Evolutionary conservation across 2,888 invertebrate genomes (phyloP), one percentile per base, ranked within the genome.

Genomic region (Plagodis pulveraria): DNA sequence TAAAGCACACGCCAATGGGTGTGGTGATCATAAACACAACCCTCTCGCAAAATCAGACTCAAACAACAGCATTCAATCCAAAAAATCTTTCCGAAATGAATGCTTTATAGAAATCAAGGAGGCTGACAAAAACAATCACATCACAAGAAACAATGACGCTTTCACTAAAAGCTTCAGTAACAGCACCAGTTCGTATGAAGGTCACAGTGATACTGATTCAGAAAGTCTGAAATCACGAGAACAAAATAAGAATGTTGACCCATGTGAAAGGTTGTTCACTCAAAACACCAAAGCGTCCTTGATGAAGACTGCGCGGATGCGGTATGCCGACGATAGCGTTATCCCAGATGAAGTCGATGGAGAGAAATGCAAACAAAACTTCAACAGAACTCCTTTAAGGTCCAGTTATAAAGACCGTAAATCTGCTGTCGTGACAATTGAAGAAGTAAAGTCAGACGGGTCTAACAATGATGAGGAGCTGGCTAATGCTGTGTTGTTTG

Each of bases 1-100:
- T 36, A 95, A 95, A 75, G 94, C 96, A 0, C 97, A 97, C 78
- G 96, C 96, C 9, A 94, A 95, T 70, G 96, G 96, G 50, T 95
- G 95, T 72, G 84, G 87, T 5, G 94, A 95, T 69, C 87, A 92
- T 51, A 86, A 88, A 69, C 86, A 88, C 56, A 84, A 89, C 69
- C 83, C 85, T 50, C 82, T 93, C 10, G 81, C 85, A 10, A 93
- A 90, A 78, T 91, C 91, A 0, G 93, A 91, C 67, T 92, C 93
- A 5, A 92, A 86, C 75, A 81, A 85, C 51, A 89, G 91, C 67
- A 74, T 93, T 5, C 91, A 91, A 65, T 91, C 92, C 5, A 84
- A 80, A 50, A 91, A 86, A 75, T 91, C 90, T 0, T 87, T 87
- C 58, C 81, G 86, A 59, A 78, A 81, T 48, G 86, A 89, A 69